Base-by-base conservation (phyloP, 2,797 vertebrate species). In the Pelobates cultripes region DNA sequence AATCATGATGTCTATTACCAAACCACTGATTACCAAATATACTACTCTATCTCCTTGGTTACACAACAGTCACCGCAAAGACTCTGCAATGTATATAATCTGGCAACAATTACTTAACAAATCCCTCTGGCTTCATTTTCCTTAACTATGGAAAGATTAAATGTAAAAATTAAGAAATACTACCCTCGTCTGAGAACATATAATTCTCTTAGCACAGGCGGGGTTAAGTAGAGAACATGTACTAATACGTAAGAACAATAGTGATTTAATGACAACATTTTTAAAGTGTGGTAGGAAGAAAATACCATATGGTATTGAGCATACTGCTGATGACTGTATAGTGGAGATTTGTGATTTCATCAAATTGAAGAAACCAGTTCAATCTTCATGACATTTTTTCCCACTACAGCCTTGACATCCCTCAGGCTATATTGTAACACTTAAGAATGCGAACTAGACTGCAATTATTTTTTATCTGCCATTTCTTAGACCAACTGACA, bases 381-480 rank as follows among this genome's bases (percentile, higher is more conserved):
- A 15, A 28, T 71, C 70, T n/a, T 43, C n/a, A 10, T 71, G 44
- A 28, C 44, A 71, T 71, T 68, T 71, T 28, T 53, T 71, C 70
- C 14, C 70, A 44, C 44, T 71, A 53, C 43, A 71, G 70, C 45
- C 70, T 17, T 71, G 14, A 5, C 70, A 17, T 71, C 70, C 70
- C 45, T 45, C 44, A 47, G 70, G 70, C 70, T 71, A 71, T 14
- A 51, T 17, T 51, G 70, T 71, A 53, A 28, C 44, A 51, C 70
- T 71, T 71, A 71, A 47, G 45, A 47, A 47, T 71, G 44, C 51
- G 70, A 71, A 71, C n/a, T 45, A 71, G 45, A 10, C 45, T 44
- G 44, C 70, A 71, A 71, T 71, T 71, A 71, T 71, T 71, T 71
- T 57, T 71, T 71, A 71, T 71, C 70, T 44, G 45, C n/a, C 44